phyloP scores from a whole-genome alignment of 1,140 invertebrate genomes.

The Rhopalosiphum padi region DNA sequence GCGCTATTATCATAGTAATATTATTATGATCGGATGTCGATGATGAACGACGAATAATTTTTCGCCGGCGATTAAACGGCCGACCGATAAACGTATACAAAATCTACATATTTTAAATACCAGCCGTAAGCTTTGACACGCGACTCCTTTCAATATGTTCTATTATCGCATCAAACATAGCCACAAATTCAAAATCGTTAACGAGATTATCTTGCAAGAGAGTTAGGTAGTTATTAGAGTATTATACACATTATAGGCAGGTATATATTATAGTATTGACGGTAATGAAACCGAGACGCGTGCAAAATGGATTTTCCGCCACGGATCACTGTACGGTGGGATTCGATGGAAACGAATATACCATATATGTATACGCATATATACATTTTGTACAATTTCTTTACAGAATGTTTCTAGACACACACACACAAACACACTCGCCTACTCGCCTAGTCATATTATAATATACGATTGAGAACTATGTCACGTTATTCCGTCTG shows the following conservation, averaged over 20 bases:
- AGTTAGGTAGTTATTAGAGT: too few species aligned
- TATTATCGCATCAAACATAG: too few species aligned
- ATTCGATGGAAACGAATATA: not conserved
- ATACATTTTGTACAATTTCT: not conserved
- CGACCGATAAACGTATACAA: not conserved
- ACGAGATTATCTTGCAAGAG: too few species aligned
- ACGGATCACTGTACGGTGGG: not conserved
- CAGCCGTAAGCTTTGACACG: too few species aligned
- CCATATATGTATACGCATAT: not conserved
- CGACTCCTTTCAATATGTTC: too few species aligned
- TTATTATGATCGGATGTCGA: not conserved
- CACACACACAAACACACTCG: not conserved
- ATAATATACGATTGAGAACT: conserved; percentile 7
- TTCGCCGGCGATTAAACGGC: not conserved
- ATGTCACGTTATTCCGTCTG: not conserved
- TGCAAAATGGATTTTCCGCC: not conserved
- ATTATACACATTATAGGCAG: not conserved
- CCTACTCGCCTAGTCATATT: not conserved
- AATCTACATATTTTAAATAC: too few species aligned
- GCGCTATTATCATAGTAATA: not conserved
- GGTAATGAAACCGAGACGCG: not conserved
- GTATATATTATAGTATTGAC: not conserved
- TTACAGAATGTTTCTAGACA: not conserved
- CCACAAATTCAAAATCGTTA: too few species aligned
- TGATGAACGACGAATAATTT: not conserved